A percentile compares a stretch with the other conserved stretches of the same genome.
phyloP scores from a whole-genome alignment of 2,888 invertebrate genomes.

The Trachelus stipa region DNA sequence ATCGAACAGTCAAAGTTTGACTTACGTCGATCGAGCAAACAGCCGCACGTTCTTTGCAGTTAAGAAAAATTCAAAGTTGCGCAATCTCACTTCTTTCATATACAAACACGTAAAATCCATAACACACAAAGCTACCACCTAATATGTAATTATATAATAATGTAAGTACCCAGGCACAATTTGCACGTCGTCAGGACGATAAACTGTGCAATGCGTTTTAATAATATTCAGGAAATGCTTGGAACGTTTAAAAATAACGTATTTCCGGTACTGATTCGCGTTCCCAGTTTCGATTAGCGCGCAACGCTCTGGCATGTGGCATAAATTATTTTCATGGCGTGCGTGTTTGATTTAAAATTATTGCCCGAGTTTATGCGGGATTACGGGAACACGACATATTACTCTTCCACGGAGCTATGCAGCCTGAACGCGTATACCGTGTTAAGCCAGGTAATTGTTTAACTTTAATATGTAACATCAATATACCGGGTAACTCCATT shows the following conservation, averaged over 20 bases:
- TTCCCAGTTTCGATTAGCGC: conserved; percentile 35
- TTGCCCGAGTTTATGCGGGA: conserved; percentile 51
- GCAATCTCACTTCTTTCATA: neutral
- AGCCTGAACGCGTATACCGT: conserved; percentile 11
- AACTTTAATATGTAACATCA: conserved; percentile 37
- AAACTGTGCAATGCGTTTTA: neutral
- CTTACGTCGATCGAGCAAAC: neutral
- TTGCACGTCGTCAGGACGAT: neutral
- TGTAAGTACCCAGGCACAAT: neutral
- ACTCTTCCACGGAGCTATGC: conserved; percentile 32
- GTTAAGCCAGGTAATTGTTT: conserved; percentile 47
- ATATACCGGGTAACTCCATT: conserved; percentile 11
- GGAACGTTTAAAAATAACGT: conserved; percentile 4
- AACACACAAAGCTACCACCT: neutral
- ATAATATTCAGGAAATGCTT: neutral
- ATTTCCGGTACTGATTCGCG: neutral
- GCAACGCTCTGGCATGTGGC: conserved; percentile 37
- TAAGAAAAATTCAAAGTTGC: neutral
- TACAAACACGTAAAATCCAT: neutral
- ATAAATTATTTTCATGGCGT: conserved; percentile 51
- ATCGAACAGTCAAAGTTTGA: neutral
- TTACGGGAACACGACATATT: conserved; percentile 47
- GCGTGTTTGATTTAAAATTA: conserved; percentile 57
- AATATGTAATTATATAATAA: neutral
- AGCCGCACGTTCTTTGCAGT: neutral